Evolutionary conservation across 2,797 vertebrate genomes (phyloP).

Genomic region (Pyrocephalus nanus): DNA sequence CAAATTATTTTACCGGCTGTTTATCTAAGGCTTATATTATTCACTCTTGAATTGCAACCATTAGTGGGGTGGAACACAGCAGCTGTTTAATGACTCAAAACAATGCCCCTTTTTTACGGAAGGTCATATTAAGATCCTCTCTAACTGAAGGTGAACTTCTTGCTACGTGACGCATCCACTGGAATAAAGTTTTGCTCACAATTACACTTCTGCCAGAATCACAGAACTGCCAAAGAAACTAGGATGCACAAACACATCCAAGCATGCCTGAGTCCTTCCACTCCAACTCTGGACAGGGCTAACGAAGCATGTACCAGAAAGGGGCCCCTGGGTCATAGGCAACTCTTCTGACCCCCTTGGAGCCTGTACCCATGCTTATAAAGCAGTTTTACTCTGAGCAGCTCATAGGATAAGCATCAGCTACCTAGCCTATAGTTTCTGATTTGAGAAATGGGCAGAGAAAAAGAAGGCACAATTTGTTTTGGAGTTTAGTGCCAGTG

Average conservation of each 20-base stretch:
- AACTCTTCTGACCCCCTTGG: not conserved
- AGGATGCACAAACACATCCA: not conserved
- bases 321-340: not conserved
- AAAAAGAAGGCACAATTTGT: not conserved
- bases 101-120: not conserved
- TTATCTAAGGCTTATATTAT: conserved; percentile 25
- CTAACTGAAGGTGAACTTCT: conserved; percentile 28
- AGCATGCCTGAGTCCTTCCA: not conserved
- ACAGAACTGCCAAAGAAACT: not conserved
- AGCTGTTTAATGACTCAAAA: conserved; percentile 52
- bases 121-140: conserved; percentile 38
- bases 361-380: not conserved
- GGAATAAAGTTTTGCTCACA: not conserved
- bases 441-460: not conserved
- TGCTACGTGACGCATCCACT: not conserved
- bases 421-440: not conserved
- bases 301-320: not conserved
- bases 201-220: not conserved
- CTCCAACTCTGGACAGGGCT: not conserved
- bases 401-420: not conserved
- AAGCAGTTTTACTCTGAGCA: not conserved
- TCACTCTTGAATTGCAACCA: conserved; percentile 36
- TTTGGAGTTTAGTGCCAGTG: not conserved
- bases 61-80: conserved; percentile 34
- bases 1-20: conserved; percentile 49